Evolutionary conservation across 2,797 vertebrate species (phyloP).

Genomic region (Xerus rutilus): DNA sequence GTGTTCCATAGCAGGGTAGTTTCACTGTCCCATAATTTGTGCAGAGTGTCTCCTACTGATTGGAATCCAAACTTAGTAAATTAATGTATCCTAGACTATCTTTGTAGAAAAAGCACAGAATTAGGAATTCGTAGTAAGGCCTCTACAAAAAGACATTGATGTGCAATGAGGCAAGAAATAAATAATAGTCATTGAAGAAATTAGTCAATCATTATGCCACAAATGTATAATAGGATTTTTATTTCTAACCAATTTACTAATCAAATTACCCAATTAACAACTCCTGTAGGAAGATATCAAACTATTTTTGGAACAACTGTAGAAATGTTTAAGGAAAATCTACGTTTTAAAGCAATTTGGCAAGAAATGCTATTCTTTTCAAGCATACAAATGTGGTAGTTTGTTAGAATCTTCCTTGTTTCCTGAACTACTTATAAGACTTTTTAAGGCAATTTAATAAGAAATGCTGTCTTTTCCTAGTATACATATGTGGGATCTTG

Average conservation of each 20-base stretch:
- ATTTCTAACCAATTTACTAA: constrained; percentile 53
- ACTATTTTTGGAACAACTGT: not conserved
- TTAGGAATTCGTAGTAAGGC: not conserved
- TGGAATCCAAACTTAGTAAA: not conserved
- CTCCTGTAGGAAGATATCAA: not conserved
- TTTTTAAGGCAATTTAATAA: not conserved
- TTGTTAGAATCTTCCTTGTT: not conserved
- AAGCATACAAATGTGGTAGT: not conserved
- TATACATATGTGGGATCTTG: not conserved
- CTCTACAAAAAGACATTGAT: not conserved
- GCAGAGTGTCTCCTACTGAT: not conserved
- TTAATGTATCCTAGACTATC: not conserved
- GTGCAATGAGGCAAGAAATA: constrained; percentile 31
- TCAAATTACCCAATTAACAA: constrained; percentile 21
- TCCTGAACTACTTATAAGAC: not conserved
- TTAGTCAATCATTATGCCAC: constrained; percentile 15
- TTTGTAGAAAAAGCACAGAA: not conserved
- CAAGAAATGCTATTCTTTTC: not conserved
- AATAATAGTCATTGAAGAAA: constrained; percentile 24
- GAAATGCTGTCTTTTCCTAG: not conserved
- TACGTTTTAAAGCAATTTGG: not conserved
- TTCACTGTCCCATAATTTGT: not conserved
- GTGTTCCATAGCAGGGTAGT: not conserved
- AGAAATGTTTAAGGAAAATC: constrained; percentile 2
- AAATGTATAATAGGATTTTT: constrained; percentile 28